Percentiles rank a stretch among this genome's conserved stretches.
Evolutionary conservation across 2,888 invertebrate species (phyloP).

Genomic region (Apamea epomidion): DNA sequence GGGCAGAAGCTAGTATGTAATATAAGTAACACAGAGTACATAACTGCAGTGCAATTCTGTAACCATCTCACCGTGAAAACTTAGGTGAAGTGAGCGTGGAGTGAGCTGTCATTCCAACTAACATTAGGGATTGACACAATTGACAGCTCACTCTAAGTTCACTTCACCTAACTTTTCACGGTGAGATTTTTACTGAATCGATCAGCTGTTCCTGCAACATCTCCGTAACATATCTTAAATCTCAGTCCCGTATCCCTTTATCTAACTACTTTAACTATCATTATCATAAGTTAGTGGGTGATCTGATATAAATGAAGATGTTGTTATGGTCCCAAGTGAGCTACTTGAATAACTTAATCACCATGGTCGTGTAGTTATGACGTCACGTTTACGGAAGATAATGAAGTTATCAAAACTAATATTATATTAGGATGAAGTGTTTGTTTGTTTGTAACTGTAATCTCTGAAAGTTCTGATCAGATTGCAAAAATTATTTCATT

Average conservation of each 20-base stretch:
- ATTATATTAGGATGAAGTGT: background rate
- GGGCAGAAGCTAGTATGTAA: background rate
- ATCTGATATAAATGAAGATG: conserved; percentile 20
- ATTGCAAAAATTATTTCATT: too few relatives aligned
- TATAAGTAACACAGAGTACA: background rate
- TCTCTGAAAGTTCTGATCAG: too few relatives aligned
- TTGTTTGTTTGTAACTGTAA: background rate
- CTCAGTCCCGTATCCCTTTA: conserved; percentile 30
- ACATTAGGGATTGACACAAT: too few relatives aligned
- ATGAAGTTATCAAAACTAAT: background rate
- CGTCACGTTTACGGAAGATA: background rate
- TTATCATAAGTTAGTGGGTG: conserved; percentile 25
- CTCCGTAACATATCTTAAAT: conserved; percentile 19
- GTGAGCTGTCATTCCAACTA: too few relatives aligned
- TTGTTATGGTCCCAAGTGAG: background rate
- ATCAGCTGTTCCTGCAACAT: background rate
- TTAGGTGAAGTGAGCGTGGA: too few relatives aligned
- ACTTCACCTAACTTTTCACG: too few relatives aligned
- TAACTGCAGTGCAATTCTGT: too few relatives aligned
- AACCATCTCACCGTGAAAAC: too few relatives aligned
- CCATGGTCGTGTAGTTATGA: background rate
- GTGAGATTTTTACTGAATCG: too few relatives aligned
- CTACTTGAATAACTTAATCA: conserved; percentile 2
- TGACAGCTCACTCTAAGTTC: too few relatives aligned
- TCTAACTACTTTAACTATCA: conserved; percentile 8